Base-by-base conservation (phyloP, 2,797 vertebrate genomes). In the Fistularia commersonii region DNA sequence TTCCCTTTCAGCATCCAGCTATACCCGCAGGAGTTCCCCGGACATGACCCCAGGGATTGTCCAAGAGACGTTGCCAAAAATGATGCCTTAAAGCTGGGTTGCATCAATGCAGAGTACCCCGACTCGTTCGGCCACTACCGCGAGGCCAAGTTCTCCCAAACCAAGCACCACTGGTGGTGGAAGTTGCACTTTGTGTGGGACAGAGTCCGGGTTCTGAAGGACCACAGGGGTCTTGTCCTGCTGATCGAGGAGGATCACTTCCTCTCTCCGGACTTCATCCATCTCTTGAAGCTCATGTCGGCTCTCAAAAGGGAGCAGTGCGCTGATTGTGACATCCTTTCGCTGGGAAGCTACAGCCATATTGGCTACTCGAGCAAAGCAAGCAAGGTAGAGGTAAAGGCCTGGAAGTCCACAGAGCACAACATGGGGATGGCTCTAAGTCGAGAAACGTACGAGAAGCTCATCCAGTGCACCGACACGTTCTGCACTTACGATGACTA, bases 101-200 rank as follows among this genome's bases (percentile, higher is more conserved):
- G 97, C 88, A 92, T 97, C 69, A 99, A 99, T 32, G 96, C 97
- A 5, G 95, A 95, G 57, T 98, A 93, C 76, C 96, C 97, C 0
- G 97, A 99, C 75, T 94, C 95, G 0, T 99, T 98, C 35, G 97
- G 97, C 61, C 97, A 99, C 83, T 99, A 99, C 76, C 90, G 97
- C 1, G 97, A 99, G 77, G 95, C 97, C 14, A 92, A 93, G 46
- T 99, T 98, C 85, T 95, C 95, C 5, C 97, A 99, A 80, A 94
- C 95, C 75, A 99, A 99, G 82, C 97, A 99, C 82, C 97, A 99
- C 74, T 99, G 97, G 97, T 99, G 97, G 97, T 99, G 97, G 97
- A 99, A 99, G 89, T 85, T 99, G 79, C 96, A 98, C 77, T 99
- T 98, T 67, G 94, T 94, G 0, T 99, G 95, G 95, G 96, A 98